Base-by-base conservation (phyloP, 2,113 vertebrate genomes). In the Maccullochella peelii region DNA sequence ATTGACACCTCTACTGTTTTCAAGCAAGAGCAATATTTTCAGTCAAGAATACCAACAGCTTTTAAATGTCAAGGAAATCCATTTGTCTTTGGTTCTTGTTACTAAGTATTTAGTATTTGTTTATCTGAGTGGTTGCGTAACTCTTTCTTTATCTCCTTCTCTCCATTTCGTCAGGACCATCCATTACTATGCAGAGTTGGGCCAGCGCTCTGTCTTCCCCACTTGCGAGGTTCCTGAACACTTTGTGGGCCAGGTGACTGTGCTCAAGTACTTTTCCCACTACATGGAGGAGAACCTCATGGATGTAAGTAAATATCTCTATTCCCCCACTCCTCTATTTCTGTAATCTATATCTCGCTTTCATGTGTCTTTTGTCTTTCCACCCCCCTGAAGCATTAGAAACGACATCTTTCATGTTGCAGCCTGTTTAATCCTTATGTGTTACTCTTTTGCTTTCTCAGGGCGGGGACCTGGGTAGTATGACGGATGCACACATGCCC, bases 281-380 rank as follows among this genome's bases (percentile, higher is more conserved):
- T 99, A 99, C 92, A 99, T 99, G 98, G 98, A 99, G 88, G 98
- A 99, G 87, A 99, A 99, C 83, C 96, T 99, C 16, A 99, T 99
- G 98, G 98, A 99, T 93, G 98, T 99, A 95, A 98, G 98, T 96
- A 8, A 71, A 85, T 25, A 50, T 61, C 44, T 55, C 18, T 70
- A 52, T 38, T 68, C 20, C 21, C n/a, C 81, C 73, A 20, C 50
- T 21, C 71, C 4, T 66, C 14, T 36, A 8, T 69, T 23, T 21
- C 15, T 5, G 1, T 70, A 33, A 68, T 40, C 16, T 55, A 27
- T 38, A 40, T 62, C 47, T 73, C 62, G 27, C 68, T 61, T 23
- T 75, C 30, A 3, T 65, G 33, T 42, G 27, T 72, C 44, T 77
- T 75, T 88, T 82, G 58, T 61, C 25, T 66, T 73, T 74, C 76